These are phyloP conservation scores for Leptinotarsa juncta DNA, from an alignment of 2,888 invertebrate species.

Conservation along the genomic window DNA sequence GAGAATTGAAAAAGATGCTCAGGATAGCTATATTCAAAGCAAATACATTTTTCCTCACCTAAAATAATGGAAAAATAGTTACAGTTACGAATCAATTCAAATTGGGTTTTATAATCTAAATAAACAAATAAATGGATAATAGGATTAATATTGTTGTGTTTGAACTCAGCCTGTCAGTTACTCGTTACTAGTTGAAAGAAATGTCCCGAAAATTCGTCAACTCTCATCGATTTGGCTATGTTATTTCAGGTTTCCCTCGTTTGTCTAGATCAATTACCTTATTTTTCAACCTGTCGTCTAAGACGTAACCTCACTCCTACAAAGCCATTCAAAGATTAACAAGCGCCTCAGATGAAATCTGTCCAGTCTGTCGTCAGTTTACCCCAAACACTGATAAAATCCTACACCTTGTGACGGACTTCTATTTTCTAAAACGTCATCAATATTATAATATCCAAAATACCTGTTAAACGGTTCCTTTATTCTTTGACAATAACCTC, in stretches of 20 bases:
- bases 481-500: slow-evolving; percentile 56
- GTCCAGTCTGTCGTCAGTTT: slow-evolving; percentile 58
- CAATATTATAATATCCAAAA: slow-evolving; percentile 56
- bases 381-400: slow-evolving; percentile 54
- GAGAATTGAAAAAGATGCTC: too few relatives aligned
- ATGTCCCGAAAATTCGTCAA: neutral
- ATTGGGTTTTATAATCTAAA: too few relatives aligned
- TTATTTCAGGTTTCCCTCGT: slow-evolving; percentile 23
- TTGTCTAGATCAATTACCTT: slow-evolving; percentile 20
- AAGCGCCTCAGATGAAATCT: slow-evolving; percentile 49
- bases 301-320: slow-evolving; percentile 15
- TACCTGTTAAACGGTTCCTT: slow-evolving; percentile 62
- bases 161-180: too few relatives aligned
- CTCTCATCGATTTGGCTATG: slow-evolving; percentile 10
- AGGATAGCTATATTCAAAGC: too few relatives aligned
- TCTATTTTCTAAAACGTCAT: slow-evolving; percentile 46
- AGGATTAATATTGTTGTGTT: too few relatives aligned
- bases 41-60: too few relatives aligned
- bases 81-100: too few relatives aligned
- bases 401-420: slow-evolving; percentile 49
- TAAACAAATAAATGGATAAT: too few relatives aligned
- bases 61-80: too few relatives aligned
- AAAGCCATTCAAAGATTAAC: slow-evolving; percentile 34
- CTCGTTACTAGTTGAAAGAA: neutral
- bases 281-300: slow-evolving; percentile 28